Conservation (phyloP, 2,888 invertebrate genomes). For the Cryptops parisi region DNA sequence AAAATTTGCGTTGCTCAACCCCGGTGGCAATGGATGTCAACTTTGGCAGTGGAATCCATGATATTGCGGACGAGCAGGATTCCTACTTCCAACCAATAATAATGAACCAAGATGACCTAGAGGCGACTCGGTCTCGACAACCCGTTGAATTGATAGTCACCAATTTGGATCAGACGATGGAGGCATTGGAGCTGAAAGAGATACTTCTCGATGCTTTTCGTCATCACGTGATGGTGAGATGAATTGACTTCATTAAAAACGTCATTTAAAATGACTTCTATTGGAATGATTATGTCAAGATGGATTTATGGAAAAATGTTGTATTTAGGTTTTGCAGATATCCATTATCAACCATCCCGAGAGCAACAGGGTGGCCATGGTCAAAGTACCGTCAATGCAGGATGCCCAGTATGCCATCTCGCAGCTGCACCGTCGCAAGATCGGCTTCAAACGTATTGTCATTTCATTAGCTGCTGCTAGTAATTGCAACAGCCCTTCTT, state of each 20-base stretch:
- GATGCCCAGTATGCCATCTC: conserved; percentile 56
- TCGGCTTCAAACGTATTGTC: conserved; percentile 64
- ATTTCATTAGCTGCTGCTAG: conserved; percentile 47
- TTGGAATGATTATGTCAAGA: too few relatives aligned
- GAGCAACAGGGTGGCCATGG: conserved; percentile 51
- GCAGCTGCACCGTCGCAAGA: conserved; percentile 63
- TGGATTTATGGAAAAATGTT: conserved; percentile 13
- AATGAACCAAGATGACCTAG: too few relatives aligned
- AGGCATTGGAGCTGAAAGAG: conserved; percentile 48
- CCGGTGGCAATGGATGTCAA: too few relatives aligned
- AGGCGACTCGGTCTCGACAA: too few relatives aligned
- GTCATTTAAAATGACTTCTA: too few relatives aligned
- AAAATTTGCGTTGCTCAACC: too few relatives aligned
- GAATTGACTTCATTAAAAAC: background rate
- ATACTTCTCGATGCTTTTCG: conserved; percentile 44
- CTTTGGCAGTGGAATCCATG: too few relatives aligned
- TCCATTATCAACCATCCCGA: conserved; percentile 48
- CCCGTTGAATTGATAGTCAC: conserved; percentile 47
- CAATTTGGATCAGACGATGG: conserved; percentile 54
- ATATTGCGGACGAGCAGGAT: too few relatives aligned
- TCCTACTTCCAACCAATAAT: too few relatives aligned
- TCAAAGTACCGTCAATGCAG: conserved; percentile 52
- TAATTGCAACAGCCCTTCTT: conserved; percentile 17
- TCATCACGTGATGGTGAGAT: too few relatives aligned
- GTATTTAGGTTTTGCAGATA: conserved; percentile 45